These are phyloP conservation scores for Hippopotamyrus pictus DNA, from an alignment of 2,797 vertebrate genomes.

Conservation along the genomic window DNA sequence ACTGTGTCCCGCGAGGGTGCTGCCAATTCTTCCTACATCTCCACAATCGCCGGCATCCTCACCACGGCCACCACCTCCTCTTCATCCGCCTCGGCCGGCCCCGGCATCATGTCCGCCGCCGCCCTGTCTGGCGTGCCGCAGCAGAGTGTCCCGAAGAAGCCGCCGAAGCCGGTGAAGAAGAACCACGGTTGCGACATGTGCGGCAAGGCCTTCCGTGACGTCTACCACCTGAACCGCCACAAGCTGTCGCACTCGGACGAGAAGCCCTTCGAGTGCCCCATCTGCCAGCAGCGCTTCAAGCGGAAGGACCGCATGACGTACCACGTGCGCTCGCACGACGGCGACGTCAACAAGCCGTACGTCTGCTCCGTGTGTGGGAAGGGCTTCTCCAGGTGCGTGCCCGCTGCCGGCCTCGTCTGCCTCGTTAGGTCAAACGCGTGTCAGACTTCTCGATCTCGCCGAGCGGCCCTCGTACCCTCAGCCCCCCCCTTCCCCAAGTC, in stretches of 20 bases:
- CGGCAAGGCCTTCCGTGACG: slow-evolving; percentile 92
- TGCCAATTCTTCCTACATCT: slow-evolving; percentile 77
- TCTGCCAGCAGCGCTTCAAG: slow-evolving; percentile 97
- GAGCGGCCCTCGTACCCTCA: not conserved
- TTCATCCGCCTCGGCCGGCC: slow-evolving; percentile 76
- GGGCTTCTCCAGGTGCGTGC: slow-evolving; percentile 86
- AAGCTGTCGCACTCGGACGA: slow-evolving; percentile 96
- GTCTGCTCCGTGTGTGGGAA: slow-evolving; percentile 97
- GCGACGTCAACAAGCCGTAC: slow-evolving; percentile 94
- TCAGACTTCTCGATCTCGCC: not conserved
- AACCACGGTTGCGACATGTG: slow-evolving; percentile 97
- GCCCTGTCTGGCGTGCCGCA: slow-evolving; percentile 60
- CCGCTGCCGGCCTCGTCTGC: not conserved
- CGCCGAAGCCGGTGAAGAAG: slow-evolving; percentile 92
- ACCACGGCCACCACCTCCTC: slow-evolving; percentile 89
- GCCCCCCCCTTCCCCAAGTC: not conserved
- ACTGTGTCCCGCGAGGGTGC: slow-evolving; percentile 84
- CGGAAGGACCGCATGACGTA: slow-evolving; percentile 98
- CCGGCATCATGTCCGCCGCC: slow-evolving; percentile 54
- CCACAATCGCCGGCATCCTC: slow-evolving; percentile 86
- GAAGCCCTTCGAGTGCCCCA: slow-evolving; percentile 94
- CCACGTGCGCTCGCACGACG: slow-evolving; percentile 93
- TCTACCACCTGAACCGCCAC: slow-evolving; percentile 94
- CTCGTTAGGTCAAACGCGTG: slow-evolving; percentile 7
- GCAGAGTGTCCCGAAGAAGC: slow-evolving; percentile 75